phyloP scores from a whole-genome alignment of 2,113 vertebrate species.

The Struthidea cinerea region DNA sequence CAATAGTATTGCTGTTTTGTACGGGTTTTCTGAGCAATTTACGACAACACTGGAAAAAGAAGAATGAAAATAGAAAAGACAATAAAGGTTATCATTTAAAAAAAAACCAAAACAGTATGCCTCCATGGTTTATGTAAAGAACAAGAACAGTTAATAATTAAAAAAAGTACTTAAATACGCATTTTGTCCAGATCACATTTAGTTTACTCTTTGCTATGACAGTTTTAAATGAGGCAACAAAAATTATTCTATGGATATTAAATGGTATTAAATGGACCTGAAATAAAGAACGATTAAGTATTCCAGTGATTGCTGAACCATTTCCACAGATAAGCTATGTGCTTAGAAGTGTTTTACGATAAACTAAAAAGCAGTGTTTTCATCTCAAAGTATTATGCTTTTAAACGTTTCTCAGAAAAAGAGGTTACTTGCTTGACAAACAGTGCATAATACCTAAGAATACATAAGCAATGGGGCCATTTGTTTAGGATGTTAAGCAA shows the following conservation, averaged over 20 bases:
- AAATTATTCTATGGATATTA: neutral
- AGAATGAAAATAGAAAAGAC: neutral
- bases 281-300: neutral
- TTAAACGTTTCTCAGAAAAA: neutral
- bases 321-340: neutral
- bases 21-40: neutral
- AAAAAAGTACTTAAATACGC: neutral
- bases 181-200: neutral
- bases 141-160: neutral
- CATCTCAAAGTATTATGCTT: neutral
- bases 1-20: neutral
- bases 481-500: neutral
- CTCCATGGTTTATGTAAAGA: neutral
- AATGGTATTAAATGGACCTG: neutral
- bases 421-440: neutral
- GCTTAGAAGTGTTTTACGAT: neutral
- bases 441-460: neutral
- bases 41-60: neutral
- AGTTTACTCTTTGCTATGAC: neutral
- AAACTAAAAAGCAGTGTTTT: neutral
- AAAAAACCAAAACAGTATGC: neutral
- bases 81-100: neutral
- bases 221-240: neutral
- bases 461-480: neutral
- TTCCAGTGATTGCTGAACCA: neutral